A percentile compares a stretch with the other conserved stretches of the same genome.
Evolutionary conservation across 2,113 vertebrate species (phyloP).

Genomic region (Nycticebus coucang): DNA sequence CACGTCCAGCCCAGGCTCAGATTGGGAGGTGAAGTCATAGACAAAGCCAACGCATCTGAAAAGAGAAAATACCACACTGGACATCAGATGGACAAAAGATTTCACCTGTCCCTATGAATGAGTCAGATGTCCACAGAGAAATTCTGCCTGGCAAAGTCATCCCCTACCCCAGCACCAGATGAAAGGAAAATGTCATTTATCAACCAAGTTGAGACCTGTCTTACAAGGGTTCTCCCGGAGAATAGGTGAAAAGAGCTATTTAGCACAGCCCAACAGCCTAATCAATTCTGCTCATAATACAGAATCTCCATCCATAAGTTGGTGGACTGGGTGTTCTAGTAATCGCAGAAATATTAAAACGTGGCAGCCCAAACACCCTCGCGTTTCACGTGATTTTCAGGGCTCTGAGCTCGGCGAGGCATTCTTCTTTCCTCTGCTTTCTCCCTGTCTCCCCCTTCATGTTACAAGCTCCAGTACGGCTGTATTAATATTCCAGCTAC

Average conservation of each 20-base stretch:
- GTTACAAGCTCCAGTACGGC: neutral
- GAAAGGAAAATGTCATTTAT: neutral
- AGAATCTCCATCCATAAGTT: neutral
- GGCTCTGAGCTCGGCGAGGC: too few species aligned
- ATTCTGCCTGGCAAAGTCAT: accelerated
- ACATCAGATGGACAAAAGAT: neutral
- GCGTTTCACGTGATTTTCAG: neutral
- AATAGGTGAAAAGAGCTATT: neutral
- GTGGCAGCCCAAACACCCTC: neutral
- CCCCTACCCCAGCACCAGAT: accelerated
- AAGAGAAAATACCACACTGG: too few species aligned
- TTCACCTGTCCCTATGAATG: neutral
- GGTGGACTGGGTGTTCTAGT: neutral
- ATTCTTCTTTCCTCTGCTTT: neutral
- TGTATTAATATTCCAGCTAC: neutral
- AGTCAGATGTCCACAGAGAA: neutral
- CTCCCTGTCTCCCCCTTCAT: neutral
- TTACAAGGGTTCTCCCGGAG: neutral
- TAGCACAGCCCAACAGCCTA: neutral
- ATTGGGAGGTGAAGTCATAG: accelerated
- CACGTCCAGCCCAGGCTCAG: accelerated
- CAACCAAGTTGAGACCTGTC: neutral
- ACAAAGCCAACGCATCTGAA: accelerated
- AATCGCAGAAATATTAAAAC: neutral
- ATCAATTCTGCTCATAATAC: neutral